These are phyloP conservation scores for Myiagra hebetior DNA, from an alignment of 2,113 vertebrate genomes.

Conservation along the genomic window DNA sequence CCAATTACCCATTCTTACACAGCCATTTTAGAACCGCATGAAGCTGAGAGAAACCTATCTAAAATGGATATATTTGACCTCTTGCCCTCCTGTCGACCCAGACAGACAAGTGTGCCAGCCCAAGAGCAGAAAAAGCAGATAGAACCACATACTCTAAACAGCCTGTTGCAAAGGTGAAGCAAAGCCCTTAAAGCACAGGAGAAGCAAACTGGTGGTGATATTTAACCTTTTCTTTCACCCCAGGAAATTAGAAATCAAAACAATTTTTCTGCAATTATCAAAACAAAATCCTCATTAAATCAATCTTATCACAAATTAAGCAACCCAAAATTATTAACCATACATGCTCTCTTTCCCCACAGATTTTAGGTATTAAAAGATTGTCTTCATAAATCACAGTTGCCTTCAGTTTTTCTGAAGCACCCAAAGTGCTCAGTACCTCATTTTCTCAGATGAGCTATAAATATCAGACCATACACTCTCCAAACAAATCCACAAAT, in stretches of 20 bases:
- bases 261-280: background rate
- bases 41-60: background rate
- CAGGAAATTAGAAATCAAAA: background rate
- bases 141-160: background rate
- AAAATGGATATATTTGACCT: background rate
- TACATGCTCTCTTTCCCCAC: background rate
- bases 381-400: background rate
- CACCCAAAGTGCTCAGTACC: background rate
- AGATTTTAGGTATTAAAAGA: background rate
- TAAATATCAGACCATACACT: background rate
- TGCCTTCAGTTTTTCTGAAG: background rate
- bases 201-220: background rate
- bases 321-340: background rate
- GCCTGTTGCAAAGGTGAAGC: background rate
- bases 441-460: conserved; percentile 11
- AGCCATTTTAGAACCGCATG: background rate
- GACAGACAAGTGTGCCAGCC: background rate
- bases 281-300: background rate
- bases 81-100: background rate
- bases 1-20: background rate
- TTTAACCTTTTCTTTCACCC: background rate
- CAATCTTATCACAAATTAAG: background rate
- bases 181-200: background rate
- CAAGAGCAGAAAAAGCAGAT: background rate
- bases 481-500: background rate